Percentiles rank a stretch among this genome's conserved stretches.
Conservation (phyloP, 2,113 vertebrate species). For the Propithecus coquereli region DNA sequence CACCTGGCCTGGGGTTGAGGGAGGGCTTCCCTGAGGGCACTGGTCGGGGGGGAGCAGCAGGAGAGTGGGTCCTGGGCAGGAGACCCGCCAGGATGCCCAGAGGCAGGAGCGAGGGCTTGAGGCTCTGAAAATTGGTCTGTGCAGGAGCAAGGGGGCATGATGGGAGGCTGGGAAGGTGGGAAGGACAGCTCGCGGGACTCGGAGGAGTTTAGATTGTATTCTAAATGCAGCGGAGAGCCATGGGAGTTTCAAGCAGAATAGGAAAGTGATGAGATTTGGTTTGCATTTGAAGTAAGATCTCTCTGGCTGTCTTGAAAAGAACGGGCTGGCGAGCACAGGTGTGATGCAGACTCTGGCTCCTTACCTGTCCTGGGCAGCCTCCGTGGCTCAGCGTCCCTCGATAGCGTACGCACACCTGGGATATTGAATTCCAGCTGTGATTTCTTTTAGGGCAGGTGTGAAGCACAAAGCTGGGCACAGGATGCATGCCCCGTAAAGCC, state of each 20-base stretch:
- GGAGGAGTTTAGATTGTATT: neutral
- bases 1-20: neutral
- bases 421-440: neutral
- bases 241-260: neutral
- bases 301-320: neutral
- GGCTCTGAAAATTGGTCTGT: neutral
- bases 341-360: neutral
- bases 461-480: neutral
- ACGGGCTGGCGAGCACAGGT: neutral
- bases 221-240: neutral
- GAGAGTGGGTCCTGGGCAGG: neutral
- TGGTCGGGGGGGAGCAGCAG: neutral
- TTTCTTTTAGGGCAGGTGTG: neutral
- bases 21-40: neutral
- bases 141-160: too few species aligned
- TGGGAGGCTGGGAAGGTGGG: too few species aligned
- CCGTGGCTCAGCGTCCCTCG: fast-evolving
- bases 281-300: neutral
- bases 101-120: neutral
- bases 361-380: neutral
- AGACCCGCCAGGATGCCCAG: neutral
- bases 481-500: neutral
- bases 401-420: neutral
- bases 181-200: neutral
- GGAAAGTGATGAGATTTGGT: neutral